phyloP scores from a whole-genome alignment of 1,140 invertebrate species.

The Micrasema longulum region DNA sequence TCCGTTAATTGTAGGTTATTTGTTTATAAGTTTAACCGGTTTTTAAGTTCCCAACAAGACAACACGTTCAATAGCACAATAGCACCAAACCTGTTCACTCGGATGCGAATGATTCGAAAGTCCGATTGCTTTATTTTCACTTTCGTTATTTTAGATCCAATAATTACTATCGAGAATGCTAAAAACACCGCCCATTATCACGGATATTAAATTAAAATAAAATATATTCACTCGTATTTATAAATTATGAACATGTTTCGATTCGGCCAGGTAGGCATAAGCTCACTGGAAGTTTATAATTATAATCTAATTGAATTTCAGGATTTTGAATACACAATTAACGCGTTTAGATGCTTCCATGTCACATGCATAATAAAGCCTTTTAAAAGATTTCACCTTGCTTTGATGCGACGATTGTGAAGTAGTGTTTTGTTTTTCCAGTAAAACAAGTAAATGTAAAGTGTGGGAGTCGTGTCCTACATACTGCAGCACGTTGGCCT shows the following conservation, averaged over 20 bases:
- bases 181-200: neutral
- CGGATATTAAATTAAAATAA: no score
- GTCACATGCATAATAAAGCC: no score
- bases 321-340: no score
- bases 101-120: conserved; percentile 29
- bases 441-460: neutral
- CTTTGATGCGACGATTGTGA: neutral
- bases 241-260: no score
- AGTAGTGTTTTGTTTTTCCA: conserved; percentile 16
- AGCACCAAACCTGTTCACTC: conserved; percentile 32
- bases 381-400: neutral
- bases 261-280: no score
- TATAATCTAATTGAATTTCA: no score
- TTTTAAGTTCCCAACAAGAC: conserved; percentile 3
- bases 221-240: no score
- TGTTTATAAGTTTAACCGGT: neutral
- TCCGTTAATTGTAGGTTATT: no score
- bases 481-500: conserved; percentile 21
- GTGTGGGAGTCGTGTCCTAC: conserved; percentile 35
- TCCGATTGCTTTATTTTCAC: conserved; percentile 23
- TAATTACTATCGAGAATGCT: conserved; percentile 2
- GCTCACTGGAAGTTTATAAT: no score
- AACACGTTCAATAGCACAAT: conserved; percentile 6
- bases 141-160: conserved; percentile 23
- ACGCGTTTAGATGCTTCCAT: no score